Base-by-base conservation (phyloP, 2,797 vertebrate genomes). In the Poecilia gillii region DNA sequence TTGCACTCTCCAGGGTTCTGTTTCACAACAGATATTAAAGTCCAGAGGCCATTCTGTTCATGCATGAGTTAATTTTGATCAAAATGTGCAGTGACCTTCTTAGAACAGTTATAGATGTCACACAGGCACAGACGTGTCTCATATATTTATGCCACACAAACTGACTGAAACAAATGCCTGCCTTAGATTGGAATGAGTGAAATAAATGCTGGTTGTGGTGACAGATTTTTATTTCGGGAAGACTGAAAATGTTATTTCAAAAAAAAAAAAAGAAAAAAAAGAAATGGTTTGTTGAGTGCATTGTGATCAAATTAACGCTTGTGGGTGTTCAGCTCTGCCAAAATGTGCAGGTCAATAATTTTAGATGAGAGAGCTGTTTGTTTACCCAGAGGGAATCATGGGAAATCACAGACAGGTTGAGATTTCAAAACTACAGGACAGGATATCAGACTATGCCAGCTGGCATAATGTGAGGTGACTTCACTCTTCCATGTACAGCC, bases 31-130 rank as follows among this genome's bases (percentile, higher is more conserved):
- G 74, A 91, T 79, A 90, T 88, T 81, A 81, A 81, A 85, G 84
- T 84, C 82, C 68, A 85, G 82, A 83, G 86, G 85, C 81, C 82
- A 4, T 73, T 91, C 76, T 75, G 72, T 76, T 90, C 80, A 89
- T 47, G 89, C 86, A 33, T 90, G 88, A 86, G 72, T 78, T 85
- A n/a, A 59, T 91, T 82, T 75, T 76, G 78, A 93, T 90, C 82
- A 90, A 83, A 90, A 77, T 77, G 82, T 49, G 84, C 77, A 59
- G 77, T 89, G 92, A 92, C 88, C 90, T 88, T 74, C 90, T 88
- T 74, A 66, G 72, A 84, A 70, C 71, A 18, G 72, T 75, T 80
- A 81, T 83, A 84, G 81, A 90, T 72, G 73, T 78, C 81, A 57
- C 49, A 72, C 57, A 72, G 25, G 20, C 28, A 45, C 41, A 73